A percentile compares a stretch with the other conserved stretches of the same genome.
Evolutionary conservation across 2,113 vertebrate genomes (phyloP).

Genomic region (Asarcornis scutulata): DNA sequence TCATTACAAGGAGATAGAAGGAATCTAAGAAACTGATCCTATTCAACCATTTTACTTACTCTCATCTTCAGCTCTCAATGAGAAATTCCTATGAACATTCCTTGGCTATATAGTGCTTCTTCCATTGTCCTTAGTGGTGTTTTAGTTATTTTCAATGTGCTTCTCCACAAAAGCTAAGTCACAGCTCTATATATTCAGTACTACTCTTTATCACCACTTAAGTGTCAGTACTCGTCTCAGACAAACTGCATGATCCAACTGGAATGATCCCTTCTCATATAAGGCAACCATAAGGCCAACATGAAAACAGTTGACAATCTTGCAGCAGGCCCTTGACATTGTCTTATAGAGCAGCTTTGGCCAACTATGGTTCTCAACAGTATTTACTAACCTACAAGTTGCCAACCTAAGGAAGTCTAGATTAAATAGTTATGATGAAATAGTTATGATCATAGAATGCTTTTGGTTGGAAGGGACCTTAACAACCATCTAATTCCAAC

Average conservation of each 20-base stretch:
- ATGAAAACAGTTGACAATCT: not conserved
- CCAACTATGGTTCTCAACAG: not conserved
- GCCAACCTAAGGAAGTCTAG: not conserved
- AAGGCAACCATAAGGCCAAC: not conserved
- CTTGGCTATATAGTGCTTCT: not conserved
- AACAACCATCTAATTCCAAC: no score
- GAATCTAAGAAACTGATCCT: not conserved
- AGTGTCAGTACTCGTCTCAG: not conserved
- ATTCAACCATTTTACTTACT: not conserved
- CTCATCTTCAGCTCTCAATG: not conserved
- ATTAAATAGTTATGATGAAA: not conserved
- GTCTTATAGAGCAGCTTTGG: not conserved
- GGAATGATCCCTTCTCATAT: rapidly evolving
- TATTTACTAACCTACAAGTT: not conserved
- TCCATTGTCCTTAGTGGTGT: not conserved
- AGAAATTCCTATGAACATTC: not conserved
- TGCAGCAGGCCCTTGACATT: not conserved
- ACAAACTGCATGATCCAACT: not conserved
- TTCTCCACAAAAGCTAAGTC: not conserved
- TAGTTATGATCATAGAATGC: not conserved
- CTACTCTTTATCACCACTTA: not conserved
- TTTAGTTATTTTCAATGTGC: not conserved
- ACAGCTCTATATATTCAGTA: not conserved
- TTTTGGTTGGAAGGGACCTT: no score
- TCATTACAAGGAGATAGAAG: not conserved